Conservation (phyloP, 2,888 invertebrate genomes). For the Trichogramma evanescens region DNA sequence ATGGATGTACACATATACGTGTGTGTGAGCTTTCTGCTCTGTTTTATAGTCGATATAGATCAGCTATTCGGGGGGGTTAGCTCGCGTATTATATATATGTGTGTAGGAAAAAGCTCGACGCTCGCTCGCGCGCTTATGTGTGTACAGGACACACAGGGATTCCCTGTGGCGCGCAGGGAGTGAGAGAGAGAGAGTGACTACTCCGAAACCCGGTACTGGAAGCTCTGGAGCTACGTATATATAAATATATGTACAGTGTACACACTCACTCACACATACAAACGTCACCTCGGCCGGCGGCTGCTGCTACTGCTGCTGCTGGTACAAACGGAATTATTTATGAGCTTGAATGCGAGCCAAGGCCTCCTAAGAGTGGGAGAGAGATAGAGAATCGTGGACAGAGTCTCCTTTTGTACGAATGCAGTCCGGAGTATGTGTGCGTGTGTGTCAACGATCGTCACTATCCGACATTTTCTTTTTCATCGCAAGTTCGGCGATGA, state of each 20-base stretch:
- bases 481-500: not conserved
- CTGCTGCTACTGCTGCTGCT: not conserved
- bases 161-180: constrained; percentile 3
- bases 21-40: too few species aligned
- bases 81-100: too few species aligned
- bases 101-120: too few species aligned
- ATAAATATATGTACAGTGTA: not conserved
- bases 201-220: too few species aligned
- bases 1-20: too few species aligned
- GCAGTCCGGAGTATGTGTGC: not conserved
- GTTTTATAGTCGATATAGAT: too few species aligned
- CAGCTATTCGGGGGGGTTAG: too few species aligned
- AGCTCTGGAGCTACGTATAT: too few species aligned
- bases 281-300: constrained; percentile 2
- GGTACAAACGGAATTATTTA: constrained; percentile 46
- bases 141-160: constrained; percentile 1
- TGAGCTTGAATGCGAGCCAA: constrained; percentile 44
- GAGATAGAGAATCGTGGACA: too few species aligned
- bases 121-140: too few species aligned
- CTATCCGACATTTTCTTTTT: not conserved
- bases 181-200: too few species aligned
- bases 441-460: not conserved
- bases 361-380: constrained; percentile 25
- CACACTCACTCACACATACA: not conserved
- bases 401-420: too few species aligned